phyloP scores from a whole-genome alignment of 2,113 vertebrate species.

The Piaya cayana region DNA sequence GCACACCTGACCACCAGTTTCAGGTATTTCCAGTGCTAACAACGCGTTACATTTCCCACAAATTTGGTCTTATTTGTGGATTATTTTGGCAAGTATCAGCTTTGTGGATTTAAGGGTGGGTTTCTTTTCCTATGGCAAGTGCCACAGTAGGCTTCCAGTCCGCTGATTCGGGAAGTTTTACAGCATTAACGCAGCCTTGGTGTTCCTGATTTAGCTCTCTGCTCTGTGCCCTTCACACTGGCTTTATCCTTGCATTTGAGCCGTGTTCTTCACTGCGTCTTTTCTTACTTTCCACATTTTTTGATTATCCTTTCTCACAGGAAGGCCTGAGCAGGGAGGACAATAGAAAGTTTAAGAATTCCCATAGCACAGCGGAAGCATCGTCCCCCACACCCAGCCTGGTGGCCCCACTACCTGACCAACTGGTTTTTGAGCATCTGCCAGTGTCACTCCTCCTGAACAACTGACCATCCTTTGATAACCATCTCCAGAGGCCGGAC shows the following conservation, averaged over 20 bases:
- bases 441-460: background rate
- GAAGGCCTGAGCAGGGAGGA: background rate
- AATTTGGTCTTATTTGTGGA: background rate
- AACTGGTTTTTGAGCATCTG: constrained; percentile 5
- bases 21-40: background rate
- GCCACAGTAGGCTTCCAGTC: constrained; percentile 11
- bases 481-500: background rate
- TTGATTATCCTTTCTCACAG: background rate
- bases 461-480: background rate
- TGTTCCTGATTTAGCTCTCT: constrained; percentile 9
- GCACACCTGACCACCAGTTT: background rate
- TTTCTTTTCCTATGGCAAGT: background rate
- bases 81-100: background rate
- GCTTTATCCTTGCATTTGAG: background rate
- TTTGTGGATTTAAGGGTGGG: constrained; percentile 5
- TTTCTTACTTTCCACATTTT: constrained; percentile 4
- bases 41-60: background rate
- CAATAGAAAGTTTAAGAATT: constrained; percentile 9
- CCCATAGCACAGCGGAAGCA: background rate
- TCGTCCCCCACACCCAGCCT: background rate
- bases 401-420: background rate
- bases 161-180: constrained; percentile 41
- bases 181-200: background rate
- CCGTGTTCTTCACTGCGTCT: background rate
- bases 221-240: background rate